A percentile compares a stretch with the other conserved stretches of the same genome.
Evolutionary conservation across 1,140 invertebrate species (phyloP).

Genomic region (Stegodyphus dumicola): DNA sequence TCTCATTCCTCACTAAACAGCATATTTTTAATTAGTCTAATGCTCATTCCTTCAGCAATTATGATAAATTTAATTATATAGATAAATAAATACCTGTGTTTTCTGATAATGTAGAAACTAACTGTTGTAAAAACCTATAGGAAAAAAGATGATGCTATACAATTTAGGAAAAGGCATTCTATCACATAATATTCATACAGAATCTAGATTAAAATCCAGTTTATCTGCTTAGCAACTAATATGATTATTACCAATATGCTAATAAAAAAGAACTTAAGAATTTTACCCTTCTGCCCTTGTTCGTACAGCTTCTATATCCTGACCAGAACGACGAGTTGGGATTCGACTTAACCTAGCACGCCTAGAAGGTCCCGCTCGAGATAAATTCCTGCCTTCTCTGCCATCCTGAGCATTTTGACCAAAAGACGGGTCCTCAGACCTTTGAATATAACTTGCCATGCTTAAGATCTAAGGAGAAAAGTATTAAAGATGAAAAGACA

Average conservation of each 20-base stretch:
- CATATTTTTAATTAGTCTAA: background rate
- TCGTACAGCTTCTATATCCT: conserved; percentile 64
- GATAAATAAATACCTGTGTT: conserved; percentile 58
- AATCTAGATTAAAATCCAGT: too few relatives aligned
- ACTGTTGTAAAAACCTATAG: conserved; percentile 53
- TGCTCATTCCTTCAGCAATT: too few relatives aligned
- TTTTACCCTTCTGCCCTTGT: conserved; percentile 41
- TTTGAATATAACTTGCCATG: conserved; percentile 22
- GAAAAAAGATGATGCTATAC: background rate
- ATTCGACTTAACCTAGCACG: conserved; percentile 17
- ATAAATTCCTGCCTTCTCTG: conserved; percentile 34
- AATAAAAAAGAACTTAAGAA: background rate
- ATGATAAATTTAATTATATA: background rate
- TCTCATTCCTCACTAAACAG: too few relatives aligned
- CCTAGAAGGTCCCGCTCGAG: conserved; percentile 48
- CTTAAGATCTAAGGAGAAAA: conserved; percentile 17
- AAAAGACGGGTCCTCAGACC: conserved; percentile 2
- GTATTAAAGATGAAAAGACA: background rate
- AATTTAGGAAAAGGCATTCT: too few relatives aligned
- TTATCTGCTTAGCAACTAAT: too few relatives aligned
- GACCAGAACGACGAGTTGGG: conserved; percentile 6
- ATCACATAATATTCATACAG: too few relatives aligned
- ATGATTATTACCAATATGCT: background rate
- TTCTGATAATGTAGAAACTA: conserved; percentile 48
- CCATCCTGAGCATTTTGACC: conserved; percentile 9